Conservation (phyloP, 1,140 invertebrate species). For the Rhizoglyphus robini region DNA sequence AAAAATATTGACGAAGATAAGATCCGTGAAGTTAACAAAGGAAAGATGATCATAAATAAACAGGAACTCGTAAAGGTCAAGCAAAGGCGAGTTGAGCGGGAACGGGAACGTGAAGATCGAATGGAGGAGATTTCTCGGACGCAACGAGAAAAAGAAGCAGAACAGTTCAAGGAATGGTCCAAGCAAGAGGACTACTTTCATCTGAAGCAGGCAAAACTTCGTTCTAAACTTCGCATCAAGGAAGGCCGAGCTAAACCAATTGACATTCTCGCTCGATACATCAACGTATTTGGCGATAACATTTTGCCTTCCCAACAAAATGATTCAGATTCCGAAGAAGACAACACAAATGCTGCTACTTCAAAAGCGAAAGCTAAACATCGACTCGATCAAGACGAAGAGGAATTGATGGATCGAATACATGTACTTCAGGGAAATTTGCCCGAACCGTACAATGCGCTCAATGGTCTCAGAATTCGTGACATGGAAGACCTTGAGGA, state of each 20-base stretch:
- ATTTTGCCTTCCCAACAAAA: neutral
- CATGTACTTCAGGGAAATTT: slow-evolving; percentile 64
- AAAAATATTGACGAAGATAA: slow-evolving; percentile 61
- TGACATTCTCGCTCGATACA: slow-evolving; percentile 90
- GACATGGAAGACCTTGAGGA: slow-evolving; percentile 95
- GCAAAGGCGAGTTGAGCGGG: slow-evolving; percentile 71
- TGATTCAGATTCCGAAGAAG: neutral
- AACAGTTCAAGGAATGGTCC: slow-evolving; percentile 86
- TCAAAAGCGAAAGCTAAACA: neutral
- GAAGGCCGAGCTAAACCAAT: slow-evolving; percentile 95
- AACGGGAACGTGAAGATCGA: slow-evolving; percentile 69
- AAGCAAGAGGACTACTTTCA: slow-evolving; percentile 49
- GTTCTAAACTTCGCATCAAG: slow-evolving; percentile 58
- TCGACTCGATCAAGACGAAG: neutral
- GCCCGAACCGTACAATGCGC: slow-evolving; percentile 92
- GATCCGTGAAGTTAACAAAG: slow-evolving; percentile 64
- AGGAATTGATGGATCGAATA: slow-evolving; percentile 5
- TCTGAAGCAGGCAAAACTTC: slow-evolving; percentile 33
- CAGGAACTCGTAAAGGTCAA: slow-evolving; percentile 57
- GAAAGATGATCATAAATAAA: slow-evolving; percentile 80
- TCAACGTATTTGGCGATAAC: slow-evolving; percentile 43
- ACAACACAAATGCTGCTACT: neutral
- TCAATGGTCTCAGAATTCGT: slow-evolving; percentile 74
- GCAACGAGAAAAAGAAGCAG: slow-evolving; percentile 83
- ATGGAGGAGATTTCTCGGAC: slow-evolving; percentile 71